Evolutionary conservation across 2,797 vertebrate species (phyloP).

Genomic region (Acipenser oxyrinchus): DNA sequence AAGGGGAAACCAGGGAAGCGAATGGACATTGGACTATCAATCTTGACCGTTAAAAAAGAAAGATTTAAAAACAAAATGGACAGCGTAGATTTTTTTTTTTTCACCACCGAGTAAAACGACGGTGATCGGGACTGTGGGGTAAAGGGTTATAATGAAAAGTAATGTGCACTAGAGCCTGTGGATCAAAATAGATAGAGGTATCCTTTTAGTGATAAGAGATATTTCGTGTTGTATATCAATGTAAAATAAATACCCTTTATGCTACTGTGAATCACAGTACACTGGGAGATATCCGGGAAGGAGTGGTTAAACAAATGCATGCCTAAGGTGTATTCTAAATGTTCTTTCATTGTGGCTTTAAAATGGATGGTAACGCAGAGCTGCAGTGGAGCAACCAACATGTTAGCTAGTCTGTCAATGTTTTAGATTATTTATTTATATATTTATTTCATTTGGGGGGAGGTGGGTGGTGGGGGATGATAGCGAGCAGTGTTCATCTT

Average conservation of each 20-base stretch:
- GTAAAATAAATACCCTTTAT: slow-evolving; percentile 33
- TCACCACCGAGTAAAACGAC: slow-evolving; percentile 24
- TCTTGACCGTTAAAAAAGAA: slow-evolving; percentile 72
- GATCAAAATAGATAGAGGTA: slow-evolving; percentile 27
- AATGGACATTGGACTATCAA: slow-evolving; percentile 64
- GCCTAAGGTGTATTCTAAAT: slow-evolving; percentile 37
- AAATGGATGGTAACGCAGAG: slow-evolving; percentile 28
- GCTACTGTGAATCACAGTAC: slow-evolving; percentile 43
- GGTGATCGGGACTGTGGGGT: slow-evolving; percentile 25
- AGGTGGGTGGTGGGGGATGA: too few relatives aligned
- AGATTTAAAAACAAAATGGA: background rate
- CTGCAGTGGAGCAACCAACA: slow-evolving; percentile 31
- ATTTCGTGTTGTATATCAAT: slow-evolving; percentile 30
- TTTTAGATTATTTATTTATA: slow-evolving; percentile 35
- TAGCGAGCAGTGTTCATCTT: slow-evolving; percentile 40
- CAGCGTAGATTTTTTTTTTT: slow-evolving; percentile 1
- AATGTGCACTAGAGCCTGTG: slow-evolving; percentile 26
- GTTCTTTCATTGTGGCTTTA: slow-evolving; percentile 40
- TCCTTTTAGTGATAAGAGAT: slow-evolving; percentile 27
- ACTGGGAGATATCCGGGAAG: slow-evolving; percentile 30
- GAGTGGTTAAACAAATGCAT: slow-evolving; percentile 46
- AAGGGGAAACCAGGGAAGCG: slow-evolving; percentile 61
- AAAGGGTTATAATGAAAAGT: slow-evolving; percentile 19
- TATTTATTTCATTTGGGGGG: slow-evolving; percentile 40
- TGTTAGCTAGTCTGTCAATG: slow-evolving; percentile 37